Conservation (phyloP, 1,140 invertebrate species). For the Lepidotrigona ventralis region DNA sequence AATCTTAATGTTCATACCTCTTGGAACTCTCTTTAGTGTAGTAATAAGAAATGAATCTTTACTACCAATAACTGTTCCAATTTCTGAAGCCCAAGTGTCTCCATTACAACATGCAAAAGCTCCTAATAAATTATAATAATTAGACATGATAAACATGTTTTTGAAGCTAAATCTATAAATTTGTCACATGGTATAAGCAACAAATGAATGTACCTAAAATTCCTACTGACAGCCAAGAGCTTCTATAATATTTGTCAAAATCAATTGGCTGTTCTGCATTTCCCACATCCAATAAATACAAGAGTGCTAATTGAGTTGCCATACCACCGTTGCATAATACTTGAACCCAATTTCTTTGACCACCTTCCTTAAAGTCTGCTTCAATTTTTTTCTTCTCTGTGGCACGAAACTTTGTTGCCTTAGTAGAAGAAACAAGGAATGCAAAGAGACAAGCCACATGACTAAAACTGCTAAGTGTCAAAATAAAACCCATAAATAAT, state of each 20-base stretch:
- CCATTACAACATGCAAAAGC: constrained; percentile 91
- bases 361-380: constrained; percentile 91
- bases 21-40: constrained; percentile 87
- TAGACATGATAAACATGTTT: neutral
- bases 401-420: constrained; percentile 89
- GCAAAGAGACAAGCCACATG: constrained; percentile 87
- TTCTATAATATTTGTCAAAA: constrained; percentile 87
- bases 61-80: constrained; percentile 88
- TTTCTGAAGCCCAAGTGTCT: constrained; percentile 95
- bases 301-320: constrained; percentile 87
- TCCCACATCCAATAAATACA: constrained; percentile 91
- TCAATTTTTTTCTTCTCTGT: constrained; percentile 88
- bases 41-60: constrained; percentile 89
- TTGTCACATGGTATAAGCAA: neutral
- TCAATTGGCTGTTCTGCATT: constrained; percentile 89
- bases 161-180: neutral
- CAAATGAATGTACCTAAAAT: constrained; percentile 83
- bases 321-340: constrained; percentile 94
- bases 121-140: constrained; percentile 76
- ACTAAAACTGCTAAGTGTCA: constrained; percentile 89
- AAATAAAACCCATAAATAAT: constrained; percentile 88
- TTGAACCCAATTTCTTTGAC: constrained; percentile 94
- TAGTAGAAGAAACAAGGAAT: constrained; percentile 91
- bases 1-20: constrained; percentile 78
- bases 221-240: constrained; percentile 90